Evolutionary conservation across 2,888 invertebrate genomes (phyloP).

Genomic region (Netelia virgata): DNA sequence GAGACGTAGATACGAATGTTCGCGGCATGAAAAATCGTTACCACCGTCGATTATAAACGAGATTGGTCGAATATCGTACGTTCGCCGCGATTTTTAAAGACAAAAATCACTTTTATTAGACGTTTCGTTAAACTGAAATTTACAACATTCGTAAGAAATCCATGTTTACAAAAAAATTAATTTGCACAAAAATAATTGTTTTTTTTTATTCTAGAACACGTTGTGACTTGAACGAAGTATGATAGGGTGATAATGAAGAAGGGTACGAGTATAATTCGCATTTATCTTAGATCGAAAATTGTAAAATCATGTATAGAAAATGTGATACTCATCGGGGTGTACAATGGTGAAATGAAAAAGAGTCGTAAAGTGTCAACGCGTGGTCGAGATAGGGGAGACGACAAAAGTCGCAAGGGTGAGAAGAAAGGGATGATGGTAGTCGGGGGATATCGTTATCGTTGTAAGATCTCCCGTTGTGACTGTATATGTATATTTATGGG

Average conservation of each 20-base stretch:
- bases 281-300: conserved; percentile 10
- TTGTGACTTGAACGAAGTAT: background rate
- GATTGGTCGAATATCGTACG: background rate
- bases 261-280: background rate
- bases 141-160: too few relatives aligned
- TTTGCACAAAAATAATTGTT: too few relatives aligned
- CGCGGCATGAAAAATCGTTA: conserved; percentile 18
- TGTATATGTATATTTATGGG: conserved; percentile 14
- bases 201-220: too few relatives aligned
- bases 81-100: background rate
- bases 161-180: too few relatives aligned
- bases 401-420: conserved; percentile 59
- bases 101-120: background rate
- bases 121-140: background rate
- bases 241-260: background rate
- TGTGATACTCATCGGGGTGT: background rate
- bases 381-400: conserved; percentile 36
- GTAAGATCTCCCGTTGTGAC: conserved; percentile 45
- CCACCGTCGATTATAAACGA: conserved; percentile 21
- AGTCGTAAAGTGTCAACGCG: conserved; percentile 37
- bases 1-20: background rate
- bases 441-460: conserved; percentile 42
- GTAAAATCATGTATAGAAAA: background rate
- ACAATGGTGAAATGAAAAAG: conserved; percentile 30
- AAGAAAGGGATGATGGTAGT: conserved; percentile 23